Evolutionary conservation across 92 coral and sea anemone species (phyloP), one percentile per base, ranked within the genome.

Genomic region (Palythoa grandis): DNA sequence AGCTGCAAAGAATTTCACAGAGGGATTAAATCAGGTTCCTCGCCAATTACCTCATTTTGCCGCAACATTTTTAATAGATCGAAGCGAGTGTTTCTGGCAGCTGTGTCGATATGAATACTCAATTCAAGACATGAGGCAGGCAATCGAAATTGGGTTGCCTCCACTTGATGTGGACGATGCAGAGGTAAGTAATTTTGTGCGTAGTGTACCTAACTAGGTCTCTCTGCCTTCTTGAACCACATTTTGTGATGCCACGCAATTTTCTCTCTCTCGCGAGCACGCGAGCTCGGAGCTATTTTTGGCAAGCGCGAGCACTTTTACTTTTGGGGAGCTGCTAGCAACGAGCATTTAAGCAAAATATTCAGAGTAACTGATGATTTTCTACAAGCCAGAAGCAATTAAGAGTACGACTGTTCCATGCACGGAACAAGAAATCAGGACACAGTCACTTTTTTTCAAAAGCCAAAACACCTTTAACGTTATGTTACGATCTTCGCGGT

Each of bases 51-150:
- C 84, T 17, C 2, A 24, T 8, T 68, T 79, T 39, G 72, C 73
- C 63, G 72, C 74, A 8, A 19, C 73, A 8, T 79, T 79, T 25
- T 79, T 79, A 47, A 52, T 79, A 57, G 84, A 79, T 15, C 84
- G 84, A 15, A 17, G 71, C 4, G 84, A 79, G 52, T 79, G 84
- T 63, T 43, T 19, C 56, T 79, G 84, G 84, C 56, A 39, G 35
- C 54, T 65, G 19, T 35, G 11, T 43, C 84, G 16, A 2, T 79
- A 60, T 79, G n/a, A 63, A 38, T 72, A 43, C 11, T 79, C 84
- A 5, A 38, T 79, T 17, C 11, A 63, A 20, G 84, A 79, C 73
- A 79, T 79, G 73, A 63, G 57, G 12, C 68, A 25, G 37, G 84
- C 84, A 12, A 16, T n/a, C 52, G 57, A 65, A 1, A n/a, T 61